Evolutionary conservation across 2,113 vertebrate species (phyloP), one percentile per base, ranked within the genome.

Genomic region (Protobothrops flavoviridis): DNA sequence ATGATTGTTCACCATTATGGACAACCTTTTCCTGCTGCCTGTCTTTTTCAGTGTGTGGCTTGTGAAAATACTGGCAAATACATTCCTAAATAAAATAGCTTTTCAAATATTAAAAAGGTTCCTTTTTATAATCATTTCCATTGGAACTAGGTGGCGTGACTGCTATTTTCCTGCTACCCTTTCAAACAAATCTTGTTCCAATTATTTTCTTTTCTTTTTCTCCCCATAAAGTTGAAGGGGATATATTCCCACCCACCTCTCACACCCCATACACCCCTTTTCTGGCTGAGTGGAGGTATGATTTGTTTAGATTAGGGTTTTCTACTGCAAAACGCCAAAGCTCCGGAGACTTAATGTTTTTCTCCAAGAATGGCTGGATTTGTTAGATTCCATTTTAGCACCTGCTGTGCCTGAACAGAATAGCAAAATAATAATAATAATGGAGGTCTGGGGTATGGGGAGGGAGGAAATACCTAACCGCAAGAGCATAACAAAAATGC

Each of bases 261-360:
- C 91, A 95, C 69, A 33, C 33, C 17, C 15, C 69, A 81, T 81
- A 81, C 17, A 43, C 17, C 33, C 74, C 17, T 81, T 97, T 97
- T 95, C 98, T 97, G 95, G 93, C 97, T 97, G 98, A 98, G 97
- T 93, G 12, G 91, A 96, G 94, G 96, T 48, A 5, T 96, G 97
- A 98, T 98, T 98, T 98, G 97, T 98, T 97, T 97, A 98, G 97
- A 98, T 98, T 98, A 97, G 96, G 97, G 97, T 98, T 98, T 98
- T 98, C 97, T 97, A 96, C 93, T 95, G 92, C 85, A 55, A 96
- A 98, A 97, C 96, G 92, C 88, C 86, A 93, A 94, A 94, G 93
- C 97, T 96, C 97, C 2, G 23, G 96, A 95, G 94, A 96, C 97
- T 97, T 97, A 98, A 98, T 98, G 97, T 45, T 3, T 93, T 93